phyloP scores from a whole-genome alignment of 1,140 invertebrate species.

The Drosophila parvula region DNA sequence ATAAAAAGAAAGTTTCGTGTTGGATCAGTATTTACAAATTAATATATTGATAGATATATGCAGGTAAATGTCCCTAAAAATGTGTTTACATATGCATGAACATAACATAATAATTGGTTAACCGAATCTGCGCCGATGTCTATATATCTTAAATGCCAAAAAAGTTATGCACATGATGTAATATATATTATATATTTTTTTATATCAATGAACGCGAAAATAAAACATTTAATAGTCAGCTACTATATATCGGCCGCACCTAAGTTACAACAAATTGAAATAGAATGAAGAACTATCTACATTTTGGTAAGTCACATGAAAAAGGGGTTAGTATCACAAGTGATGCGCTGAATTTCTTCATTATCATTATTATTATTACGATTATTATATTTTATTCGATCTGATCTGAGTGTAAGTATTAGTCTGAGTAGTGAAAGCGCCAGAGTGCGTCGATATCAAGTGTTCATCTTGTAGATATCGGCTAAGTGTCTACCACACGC shows the following conservation, averaged over 20 bases:
- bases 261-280: slow-evolving; percentile 43
- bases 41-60: slow-evolving; percentile 49
- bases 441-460: slow-evolving; percentile 63
- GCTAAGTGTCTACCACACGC: slow-evolving; percentile 71
- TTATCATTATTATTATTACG: slow-evolving; percentile 22
- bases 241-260: slow-evolving; percentile 22
- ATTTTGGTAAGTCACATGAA: slow-evolving; percentile 52
- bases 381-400: slow-evolving; percentile 24
- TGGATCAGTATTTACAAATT: slow-evolving; percentile 49
- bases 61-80: slow-evolving; percentile 40
- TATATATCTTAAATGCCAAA: slow-evolving; percentile 51
- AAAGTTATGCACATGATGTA: slow-evolving; percentile 28
- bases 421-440: slow-evolving; percentile 66
- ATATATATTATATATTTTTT: slow-evolving; percentile 17
- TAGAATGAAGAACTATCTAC: slow-evolving; percentile 50
- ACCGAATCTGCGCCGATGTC: slow-evolving; percentile 31
- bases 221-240: slow-evolving; percentile 32
- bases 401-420: slow-evolving; percentile 41
- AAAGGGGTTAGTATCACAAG: slow-evolving; percentile 58
- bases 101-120: slow-evolving; percentile 39
- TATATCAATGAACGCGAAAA: slow-evolving; percentile 28
- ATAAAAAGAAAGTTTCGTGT: slow-evolving; percentile 16
- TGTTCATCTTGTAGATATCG: slow-evolving; percentile 70
- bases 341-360: slow-evolving; percentile 47
- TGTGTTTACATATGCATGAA: slow-evolving; percentile 52